Percentiles rank a stretch among this genome's conserved stretches.
Conservation (phyloP, 2,888 invertebrate genomes). For the Drosophila hawaiiensis region DNA sequence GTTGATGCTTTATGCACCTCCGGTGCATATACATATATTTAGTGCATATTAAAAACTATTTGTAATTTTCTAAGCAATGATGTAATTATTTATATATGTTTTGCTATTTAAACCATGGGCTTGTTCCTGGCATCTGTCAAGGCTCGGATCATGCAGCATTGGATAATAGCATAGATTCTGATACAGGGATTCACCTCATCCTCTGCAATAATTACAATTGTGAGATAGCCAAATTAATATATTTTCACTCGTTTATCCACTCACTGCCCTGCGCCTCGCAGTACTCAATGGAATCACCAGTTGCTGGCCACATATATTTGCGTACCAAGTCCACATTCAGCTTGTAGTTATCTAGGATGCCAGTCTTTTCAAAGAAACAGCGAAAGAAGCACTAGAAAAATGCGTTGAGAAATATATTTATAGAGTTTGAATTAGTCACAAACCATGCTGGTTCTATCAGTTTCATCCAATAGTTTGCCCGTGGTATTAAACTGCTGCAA, state of each 20-base stretch:
- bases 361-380: conserved; percentile 86
- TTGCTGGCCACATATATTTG: conserved; percentile 84
- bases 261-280: conserved; percentile 82
- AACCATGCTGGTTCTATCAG: conserved; percentile 87
- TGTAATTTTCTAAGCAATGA: conserved; percentile 44
- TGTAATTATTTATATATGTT: conserved; percentile 4
- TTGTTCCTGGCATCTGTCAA: conserved; percentile 82
- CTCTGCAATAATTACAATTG: conserved; percentile 56
- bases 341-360: conserved; percentile 86
- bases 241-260: conserved; percentile 5
- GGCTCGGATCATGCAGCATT: conserved; percentile 86
- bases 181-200: conserved; percentile 86
- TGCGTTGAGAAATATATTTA: not conserved
- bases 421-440: not conserved
- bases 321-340: conserved; percentile 85
- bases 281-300: conserved; percentile 81
- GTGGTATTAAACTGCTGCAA: conserved; percentile 86
- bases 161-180: conserved; percentile 86
- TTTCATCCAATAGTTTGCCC: conserved; percentile 87
- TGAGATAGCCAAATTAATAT: not conserved
- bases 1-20: conserved; percentile 21
- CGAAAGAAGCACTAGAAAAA: conserved; percentile 86
- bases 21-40: conserved; percentile 40
- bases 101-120: conserved; percentile 57
- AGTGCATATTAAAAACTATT: conserved; percentile 37